Conservation (phyloP, 2,797 vertebrate genomes). For the Sus cebifrons region DNA sequence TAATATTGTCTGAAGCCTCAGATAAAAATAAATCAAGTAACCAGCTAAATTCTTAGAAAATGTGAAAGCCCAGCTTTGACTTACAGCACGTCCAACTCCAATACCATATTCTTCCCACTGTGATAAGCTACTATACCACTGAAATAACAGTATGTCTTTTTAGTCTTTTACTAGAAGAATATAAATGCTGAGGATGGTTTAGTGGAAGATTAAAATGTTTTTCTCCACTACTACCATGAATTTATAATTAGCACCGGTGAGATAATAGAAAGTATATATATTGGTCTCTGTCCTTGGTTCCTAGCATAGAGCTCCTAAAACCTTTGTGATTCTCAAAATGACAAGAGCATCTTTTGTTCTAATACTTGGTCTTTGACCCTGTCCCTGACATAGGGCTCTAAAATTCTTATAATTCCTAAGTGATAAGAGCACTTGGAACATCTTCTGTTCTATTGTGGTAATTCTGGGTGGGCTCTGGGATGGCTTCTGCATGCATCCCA, state of each 20-base stretch:
- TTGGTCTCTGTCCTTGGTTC: neutral
- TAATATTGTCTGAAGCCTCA: neutral
- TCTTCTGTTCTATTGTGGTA: neutral
- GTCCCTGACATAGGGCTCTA: neutral
- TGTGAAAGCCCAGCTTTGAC: neutral
- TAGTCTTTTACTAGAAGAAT: neutral
- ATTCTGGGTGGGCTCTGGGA: neutral
- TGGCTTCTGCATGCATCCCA: no score
- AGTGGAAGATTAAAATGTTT: neutral
- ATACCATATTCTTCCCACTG: neutral
- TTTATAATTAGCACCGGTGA: conserved; percentile 25
- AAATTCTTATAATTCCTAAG: neutral
- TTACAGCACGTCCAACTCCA: neutral
- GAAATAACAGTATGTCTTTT: neutral
- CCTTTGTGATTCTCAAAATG: neutral
- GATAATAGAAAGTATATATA: neutral
- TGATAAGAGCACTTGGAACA: neutral
- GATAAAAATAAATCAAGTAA: neutral
- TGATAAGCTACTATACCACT: neutral
- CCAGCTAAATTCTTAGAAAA: neutral
- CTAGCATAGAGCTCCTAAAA: neutral
- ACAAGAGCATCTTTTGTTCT: neutral
- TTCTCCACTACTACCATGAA: neutral
- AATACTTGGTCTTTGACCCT: neutral
- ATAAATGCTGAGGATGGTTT: neutral